Evolutionary conservation across 2,113 vertebrate species (phyloP).

Genomic region (Eolophus roseicapilla): DNA sequence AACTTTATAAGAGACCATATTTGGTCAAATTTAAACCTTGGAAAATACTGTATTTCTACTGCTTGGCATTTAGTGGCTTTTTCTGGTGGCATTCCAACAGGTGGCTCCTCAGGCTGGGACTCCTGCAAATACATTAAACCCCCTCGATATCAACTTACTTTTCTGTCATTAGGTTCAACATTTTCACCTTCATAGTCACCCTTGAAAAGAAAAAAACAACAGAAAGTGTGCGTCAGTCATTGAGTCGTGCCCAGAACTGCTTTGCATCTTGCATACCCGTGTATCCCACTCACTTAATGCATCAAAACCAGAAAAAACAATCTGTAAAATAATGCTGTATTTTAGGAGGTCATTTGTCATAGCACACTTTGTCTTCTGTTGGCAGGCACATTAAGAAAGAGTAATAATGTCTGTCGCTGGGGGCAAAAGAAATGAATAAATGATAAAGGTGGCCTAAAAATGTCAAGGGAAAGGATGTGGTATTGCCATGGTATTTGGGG

Average conservation of each 20-base stretch:
- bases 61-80: background rate
- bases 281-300: constrained; percentile 43
- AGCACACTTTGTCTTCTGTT: constrained; percentile 59
- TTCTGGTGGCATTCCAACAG: background rate
- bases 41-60: background rate
- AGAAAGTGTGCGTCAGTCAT: background rate
- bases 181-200: constrained; percentile 85
- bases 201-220: constrained; percentile 65
- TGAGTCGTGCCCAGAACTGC: background rate
- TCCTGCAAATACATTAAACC: background rate
- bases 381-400: constrained; percentile 34
- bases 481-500: constrained; percentile 28
- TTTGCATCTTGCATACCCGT: background rate
- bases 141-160: constrained; percentile 76
- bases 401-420: constrained; percentile 32
- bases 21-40: background rate
- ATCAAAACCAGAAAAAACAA: constrained; percentile 62
- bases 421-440: constrained; percentile 53
- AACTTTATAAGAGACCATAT: background rate
- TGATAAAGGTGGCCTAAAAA: constrained; percentile 69
- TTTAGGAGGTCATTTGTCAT: constrained; percentile 55
- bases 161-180: constrained; percentile 86
- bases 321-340: constrained; percentile 55
- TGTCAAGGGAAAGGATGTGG: constrained; percentile 44
- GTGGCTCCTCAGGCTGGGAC: background rate